These are phyloP conservation scores for Tubulanus polymorphus DNA, from an alignment of 2,888 invertebrate genomes.

Conservation along the genomic window DNA sequence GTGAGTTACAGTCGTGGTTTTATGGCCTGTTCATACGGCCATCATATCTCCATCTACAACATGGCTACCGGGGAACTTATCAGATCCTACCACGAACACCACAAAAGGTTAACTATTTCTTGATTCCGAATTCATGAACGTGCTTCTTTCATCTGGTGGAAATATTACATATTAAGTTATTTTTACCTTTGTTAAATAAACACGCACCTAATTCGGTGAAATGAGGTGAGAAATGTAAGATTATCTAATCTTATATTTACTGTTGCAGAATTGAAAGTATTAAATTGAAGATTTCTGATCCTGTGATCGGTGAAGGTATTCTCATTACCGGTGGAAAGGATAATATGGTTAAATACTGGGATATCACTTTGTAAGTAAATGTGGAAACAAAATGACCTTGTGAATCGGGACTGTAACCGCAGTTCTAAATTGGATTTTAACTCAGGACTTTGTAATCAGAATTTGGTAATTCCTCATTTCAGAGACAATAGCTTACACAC, in stretches of 20 bases:
- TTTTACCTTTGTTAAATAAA: too few relatives aligned
- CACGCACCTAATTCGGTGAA: not conserved
- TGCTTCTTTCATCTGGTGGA: too few relatives aligned
- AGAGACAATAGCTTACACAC: slow-evolving; percentile 41
- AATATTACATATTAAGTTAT: too few relatives aligned
- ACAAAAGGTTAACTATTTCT: slow-evolving; percentile 22
- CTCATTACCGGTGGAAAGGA: slow-evolving; percentile 45
- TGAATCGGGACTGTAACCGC: too few relatives aligned
- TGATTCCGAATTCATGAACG: too few relatives aligned
- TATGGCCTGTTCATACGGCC: slow-evolving; percentile 40
- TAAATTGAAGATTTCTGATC: slow-evolving; percentile 30
- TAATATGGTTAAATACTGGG: slow-evolving; percentile 45
- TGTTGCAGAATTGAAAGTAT: slow-evolving; percentile 40
- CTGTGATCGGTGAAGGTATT: slow-evolving; percentile 27
- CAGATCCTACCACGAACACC: slow-evolving; percentile 31
- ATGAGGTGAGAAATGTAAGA: not conserved
- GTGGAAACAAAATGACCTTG: not conserved
- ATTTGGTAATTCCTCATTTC: slow-evolving; percentile 8
- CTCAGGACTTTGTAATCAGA: too few relatives aligned
- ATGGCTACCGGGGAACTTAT: slow-evolving; percentile 30
- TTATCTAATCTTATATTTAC: not conserved
- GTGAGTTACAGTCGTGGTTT: slow-evolving; percentile 41
- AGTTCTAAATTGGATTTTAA: too few relatives aligned
- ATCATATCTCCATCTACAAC: slow-evolving; percentile 38
- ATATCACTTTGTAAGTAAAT: slow-evolving; percentile 32